Evolutionary conservation across 1,140 invertebrate genomes (phyloP), one percentile per base, ranked within the genome.

Genomic region (Drosophila pandora): DNA sequence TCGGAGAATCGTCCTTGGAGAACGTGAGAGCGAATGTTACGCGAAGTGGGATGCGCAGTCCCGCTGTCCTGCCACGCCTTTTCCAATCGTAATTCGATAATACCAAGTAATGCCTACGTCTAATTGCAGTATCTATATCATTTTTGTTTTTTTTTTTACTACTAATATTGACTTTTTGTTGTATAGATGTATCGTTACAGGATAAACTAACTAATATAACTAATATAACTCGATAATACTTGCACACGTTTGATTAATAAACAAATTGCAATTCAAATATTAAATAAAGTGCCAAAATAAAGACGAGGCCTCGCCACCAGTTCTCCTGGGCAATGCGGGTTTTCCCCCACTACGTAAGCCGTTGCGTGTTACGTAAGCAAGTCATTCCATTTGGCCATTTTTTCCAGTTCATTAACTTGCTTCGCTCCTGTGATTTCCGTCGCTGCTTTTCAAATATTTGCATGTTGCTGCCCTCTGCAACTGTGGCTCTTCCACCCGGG

Each of bases 261-360:
- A 84, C 43, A 47, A 76, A 83, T 64, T 80, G 50, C 65, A 76
- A 77, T 60, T 79, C 60, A 72, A 79, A 63, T 63, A 53, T 43
- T 37, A 80, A 68, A 81, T 85, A 77, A 85, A 85, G 81, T 85
- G 81, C 81, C 81, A 85, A 85, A 85, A 85, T 77, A 72, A 85
- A 73, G 4, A 3, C 62, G 76, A 69, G 1, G 3, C 17, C 21
- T 21, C 12, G n/a, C 12, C 4, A 21, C 23, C 5, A 13, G 21
- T 47, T 10, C 8, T 7, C 37, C 50, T 53, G 25, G 10, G 9
- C 9, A 32, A 6, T 28, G 5, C 6, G 25, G 25, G 4, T 28
- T 17, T 17, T 17, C 17, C 17, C 17, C 17, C 17, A 28, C 25
- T 28, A 28, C 6, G 4, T 6, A 6, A 25, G 25, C 5, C 7